Evolutionary conservation across 53 echinoderm and acorn worm species (phyloP).

Genomic region (Holothuria leucospilota): DNA sequence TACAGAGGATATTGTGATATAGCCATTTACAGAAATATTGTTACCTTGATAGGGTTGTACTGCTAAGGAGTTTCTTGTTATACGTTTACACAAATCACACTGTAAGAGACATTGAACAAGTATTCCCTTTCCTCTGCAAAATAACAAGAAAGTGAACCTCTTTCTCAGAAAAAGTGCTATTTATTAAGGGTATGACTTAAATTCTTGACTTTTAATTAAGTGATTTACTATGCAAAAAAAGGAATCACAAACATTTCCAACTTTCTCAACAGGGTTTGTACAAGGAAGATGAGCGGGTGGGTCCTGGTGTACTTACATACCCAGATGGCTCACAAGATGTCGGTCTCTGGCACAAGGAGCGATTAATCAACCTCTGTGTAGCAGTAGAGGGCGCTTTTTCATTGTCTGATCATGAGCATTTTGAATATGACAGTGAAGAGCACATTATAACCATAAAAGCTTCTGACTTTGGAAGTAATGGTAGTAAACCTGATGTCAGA

Average conservation of each 20-base stretch:
- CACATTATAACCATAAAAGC: constrained; percentile 47
- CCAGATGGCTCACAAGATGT: constrained; percentile 76
- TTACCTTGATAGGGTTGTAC: no score
- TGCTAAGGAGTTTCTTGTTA: no score
- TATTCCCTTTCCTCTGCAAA: no score
- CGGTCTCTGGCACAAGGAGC: constrained; percentile 88
- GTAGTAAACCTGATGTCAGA: neutral
- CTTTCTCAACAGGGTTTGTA: constrained; percentile 78
- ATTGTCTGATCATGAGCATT: constrained; percentile 79
- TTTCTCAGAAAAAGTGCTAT: no score
- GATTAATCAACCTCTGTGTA: constrained; percentile 82
- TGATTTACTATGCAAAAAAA: neutral
- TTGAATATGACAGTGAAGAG: constrained; percentile 82
- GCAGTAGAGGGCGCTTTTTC: constrained; percentile 77
- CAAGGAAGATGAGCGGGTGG: constrained; percentile 86
- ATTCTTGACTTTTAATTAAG: no score
- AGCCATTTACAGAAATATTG: no score
- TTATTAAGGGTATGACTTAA: no score
- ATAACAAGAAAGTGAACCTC: no score
- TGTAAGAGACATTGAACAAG: no score
- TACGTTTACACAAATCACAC: no score
- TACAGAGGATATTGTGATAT: no score
- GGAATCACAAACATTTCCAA: neutral
- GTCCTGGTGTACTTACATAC: constrained; percentile 84
- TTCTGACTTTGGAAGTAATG: neutral